Conservation (phyloP, 2,797 vertebrate species). For the Xiphophorus birchmanni region DNA sequence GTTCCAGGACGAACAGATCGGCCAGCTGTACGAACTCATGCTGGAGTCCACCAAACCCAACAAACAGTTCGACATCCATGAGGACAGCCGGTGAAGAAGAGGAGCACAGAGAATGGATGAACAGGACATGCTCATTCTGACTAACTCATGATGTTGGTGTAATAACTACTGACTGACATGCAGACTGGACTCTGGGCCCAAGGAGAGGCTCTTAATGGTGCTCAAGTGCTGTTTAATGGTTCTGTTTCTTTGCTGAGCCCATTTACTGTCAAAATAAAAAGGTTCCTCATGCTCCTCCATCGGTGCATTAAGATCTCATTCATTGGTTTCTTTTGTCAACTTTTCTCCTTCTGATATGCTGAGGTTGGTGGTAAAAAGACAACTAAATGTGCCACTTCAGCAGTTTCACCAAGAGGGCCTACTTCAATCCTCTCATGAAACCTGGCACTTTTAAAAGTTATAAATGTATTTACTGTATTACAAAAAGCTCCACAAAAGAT, state of each 20-base stretch:
- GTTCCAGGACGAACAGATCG: conserved; percentile 89
- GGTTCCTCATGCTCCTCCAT: not conserved
- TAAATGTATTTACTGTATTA: not conserved
- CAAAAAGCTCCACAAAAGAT: not conserved
- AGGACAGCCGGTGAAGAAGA: conserved; percentile 69
- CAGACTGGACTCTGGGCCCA: not conserved
- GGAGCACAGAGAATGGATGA: not conserved
- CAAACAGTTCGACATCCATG: conserved; percentile 82
- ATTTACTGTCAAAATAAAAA: conserved; percentile 37
- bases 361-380: not conserved
- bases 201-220: not conserved
- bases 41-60: conserved; percentile 88
- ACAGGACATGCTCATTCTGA: not conserved
- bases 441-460: not conserved
- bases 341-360: not conserved
- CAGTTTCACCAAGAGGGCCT: not conserved
- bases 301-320: conserved; percentile 34
- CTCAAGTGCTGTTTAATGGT: conserved; percentile 50
- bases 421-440: not conserved
- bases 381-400: not conserved
- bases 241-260: conserved; percentile 16
- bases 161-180: not conserved
- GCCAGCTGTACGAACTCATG: conserved; percentile 93
- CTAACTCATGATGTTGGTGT: not conserved
- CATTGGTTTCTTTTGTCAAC: conserved; percentile 14